Evolutionary conservation across 1,140 invertebrate species (phyloP), one percentile per base, ranked within the genome.

Genomic region (Camponotus vicinus): DNA sequence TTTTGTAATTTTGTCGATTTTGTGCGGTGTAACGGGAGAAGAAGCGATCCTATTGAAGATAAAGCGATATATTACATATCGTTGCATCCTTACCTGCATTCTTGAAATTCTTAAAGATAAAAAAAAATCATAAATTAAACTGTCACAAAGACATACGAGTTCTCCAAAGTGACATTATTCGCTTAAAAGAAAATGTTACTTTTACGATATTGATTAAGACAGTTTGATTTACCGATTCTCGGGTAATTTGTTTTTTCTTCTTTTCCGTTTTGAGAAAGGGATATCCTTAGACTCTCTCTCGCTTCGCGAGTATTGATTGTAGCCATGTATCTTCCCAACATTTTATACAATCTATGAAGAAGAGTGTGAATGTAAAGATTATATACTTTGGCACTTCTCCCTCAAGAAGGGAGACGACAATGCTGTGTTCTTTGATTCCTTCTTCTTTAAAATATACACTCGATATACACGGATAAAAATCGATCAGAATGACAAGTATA

Each of bases 261-360:
- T 2, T 15, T 69, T 42, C 45, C 6, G 9, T 21, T 45, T 21
- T 45, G 13, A 64, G 21, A 61, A 21, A 61, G 27, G 4, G 1
- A 37, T 70, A 3, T 71, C 18, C 15, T 70, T 15, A 34, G 8
- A 70, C 70, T 70, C 27, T 40, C 37, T 32, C 70, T 70, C 27
- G 55, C 37, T 32, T 71, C 9, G 49, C 49, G 27, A 80, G 67
- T 80, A 80, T 80, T 32, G 15, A 42, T 57, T 71, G 8, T n/a
- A 42, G 34, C 21, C 27, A 27, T 27, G 27, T n/a, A 11, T 57
- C 32, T 79, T 57, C 15, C 15, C 0, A 67, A 34, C 66, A 15
- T n/a, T 11, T 70, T 57, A 7, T 57, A 15, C 66, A 6, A 40
- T 4, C 18, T 57, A 9, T 57, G 42, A 45, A 3, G 42, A 9